A percentile compares a stretch with the other conserved stretches of the same genome.
Evolutionary conservation across 2,888 invertebrate genomes (phyloP).

Genomic region (Dendrolimus houi): DNA sequence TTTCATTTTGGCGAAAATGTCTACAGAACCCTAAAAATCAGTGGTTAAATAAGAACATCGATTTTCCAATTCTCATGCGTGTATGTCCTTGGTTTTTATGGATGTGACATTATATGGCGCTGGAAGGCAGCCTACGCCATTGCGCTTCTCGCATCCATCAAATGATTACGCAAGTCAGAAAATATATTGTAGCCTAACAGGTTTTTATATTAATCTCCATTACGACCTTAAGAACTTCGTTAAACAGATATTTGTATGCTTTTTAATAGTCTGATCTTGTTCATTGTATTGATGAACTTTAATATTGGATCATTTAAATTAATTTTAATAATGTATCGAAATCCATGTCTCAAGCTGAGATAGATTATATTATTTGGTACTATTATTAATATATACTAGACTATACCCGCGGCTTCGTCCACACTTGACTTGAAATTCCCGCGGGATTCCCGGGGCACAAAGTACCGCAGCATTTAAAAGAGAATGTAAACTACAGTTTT

Average conservation of each 20-base stretch:
- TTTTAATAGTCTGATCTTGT: conserved; percentile 22
- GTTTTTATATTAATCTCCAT: conserved; percentile 41
- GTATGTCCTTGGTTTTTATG: conserved; percentile 56
- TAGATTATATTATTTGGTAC: too few relatives aligned
- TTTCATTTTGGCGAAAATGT: too few relatives aligned
- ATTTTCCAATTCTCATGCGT: conserved; percentile 7
- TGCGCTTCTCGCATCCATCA: conserved; percentile 33
- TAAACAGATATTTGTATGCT: conserved; percentile 28
- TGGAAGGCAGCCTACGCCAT: conserved; percentile 22
- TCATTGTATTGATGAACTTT: conserved; percentile 21
- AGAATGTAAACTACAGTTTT: too few relatives aligned
- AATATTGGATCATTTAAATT: conserved; percentile 21
- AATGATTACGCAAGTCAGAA: conserved; percentile 39
- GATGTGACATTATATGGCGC: conserved; percentile 38
- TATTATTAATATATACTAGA: too few relatives aligned
- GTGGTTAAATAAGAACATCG: not conserved
- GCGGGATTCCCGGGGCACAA: too few relatives aligned
- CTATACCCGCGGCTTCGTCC: too few relatives aligned
- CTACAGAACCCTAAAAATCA: not conserved
- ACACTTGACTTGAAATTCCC: too few relatives aligned
- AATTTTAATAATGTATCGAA: not conserved
- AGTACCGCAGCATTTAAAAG: too few relatives aligned
- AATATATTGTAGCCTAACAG: conserved; percentile 36
- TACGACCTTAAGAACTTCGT: conserved; percentile 30
- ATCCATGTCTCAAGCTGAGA: too few relatives aligned